A percentile compares a stretch with the other conserved stretches of the same genome.
Conservation (phyloP, 2,797 vertebrate genomes). For the Poeciliopsis infans region DNA sequence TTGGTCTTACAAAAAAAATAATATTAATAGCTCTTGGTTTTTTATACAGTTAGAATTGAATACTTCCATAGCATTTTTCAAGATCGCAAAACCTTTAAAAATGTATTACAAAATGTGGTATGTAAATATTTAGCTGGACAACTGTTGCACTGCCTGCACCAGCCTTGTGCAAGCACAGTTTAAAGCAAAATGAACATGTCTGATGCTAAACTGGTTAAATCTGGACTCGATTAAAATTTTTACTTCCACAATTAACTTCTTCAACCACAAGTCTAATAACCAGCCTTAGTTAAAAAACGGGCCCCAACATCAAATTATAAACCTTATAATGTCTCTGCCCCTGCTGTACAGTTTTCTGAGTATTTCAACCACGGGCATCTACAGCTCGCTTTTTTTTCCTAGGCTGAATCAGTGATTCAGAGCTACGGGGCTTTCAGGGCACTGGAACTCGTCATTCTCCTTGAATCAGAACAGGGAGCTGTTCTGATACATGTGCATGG, state of each 20-base stretch:
- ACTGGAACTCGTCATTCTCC: slow-evolving; percentile 26
- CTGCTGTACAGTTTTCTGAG: slow-evolving; percentile 44
- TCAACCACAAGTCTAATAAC: not conserved
- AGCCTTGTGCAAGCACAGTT: not conserved
- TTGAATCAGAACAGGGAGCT: slow-evolving; percentile 5
- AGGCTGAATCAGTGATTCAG: slow-evolving; percentile 55
- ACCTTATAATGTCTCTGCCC: slow-evolving; percentile 3
- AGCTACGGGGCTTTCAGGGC: slow-evolving; percentile 86
- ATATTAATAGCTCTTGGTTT: not conserved
- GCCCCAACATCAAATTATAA: not conserved
- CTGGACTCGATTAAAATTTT: not conserved
- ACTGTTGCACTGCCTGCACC: not conserved
- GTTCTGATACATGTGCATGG: slow-evolving; percentile 1
- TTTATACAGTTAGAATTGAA: not conserved
- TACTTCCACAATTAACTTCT: not conserved
- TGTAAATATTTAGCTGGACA: not conserved
- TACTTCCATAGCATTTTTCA: not conserved
- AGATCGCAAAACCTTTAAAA: not conserved
- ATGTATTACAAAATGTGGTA: not conserved
- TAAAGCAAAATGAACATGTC: not conserved
- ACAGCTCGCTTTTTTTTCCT: slow-evolving; percentile 47
- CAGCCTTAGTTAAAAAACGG: not conserved
- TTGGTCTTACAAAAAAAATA: not conserved
- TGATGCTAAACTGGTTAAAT: not conserved
- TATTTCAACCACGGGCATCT: slow-evolving; percentile 47